Conservation (phyloP, 2,888 invertebrate genomes). For the Aleiodes leptofemur region DNA sequence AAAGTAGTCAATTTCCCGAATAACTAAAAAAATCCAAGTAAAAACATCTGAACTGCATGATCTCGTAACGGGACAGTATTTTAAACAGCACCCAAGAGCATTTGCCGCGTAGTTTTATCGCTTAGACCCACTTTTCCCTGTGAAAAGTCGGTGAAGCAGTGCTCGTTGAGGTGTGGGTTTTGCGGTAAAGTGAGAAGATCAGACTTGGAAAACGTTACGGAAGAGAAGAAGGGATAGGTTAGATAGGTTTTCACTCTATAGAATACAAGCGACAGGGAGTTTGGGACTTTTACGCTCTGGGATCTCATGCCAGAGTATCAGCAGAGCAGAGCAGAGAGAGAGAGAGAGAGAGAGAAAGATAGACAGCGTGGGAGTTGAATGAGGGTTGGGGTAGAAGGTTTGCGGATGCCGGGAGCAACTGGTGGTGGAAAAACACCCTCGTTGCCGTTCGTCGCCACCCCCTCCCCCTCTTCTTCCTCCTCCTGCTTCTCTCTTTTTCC, state of each 20-base stretch:
- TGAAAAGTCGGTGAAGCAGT: slow-evolving; percentile 37
- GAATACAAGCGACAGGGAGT: slow-evolving; percentile 40
- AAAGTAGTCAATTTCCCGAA: background rate
- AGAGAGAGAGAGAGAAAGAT: slow-evolving; percentile 19
- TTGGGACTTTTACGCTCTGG: slow-evolving; percentile 66
- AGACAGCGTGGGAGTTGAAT: slow-evolving; percentile 29
- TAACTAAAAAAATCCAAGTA: background rate
- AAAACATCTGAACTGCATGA: slow-evolving; percentile 3
- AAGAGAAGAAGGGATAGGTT: slow-evolving; percentile 12
- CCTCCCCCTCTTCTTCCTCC: slow-evolving; percentile 50
- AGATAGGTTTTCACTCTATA: slow-evolving; percentile 20
- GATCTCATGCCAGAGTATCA: slow-evolving; percentile 54
- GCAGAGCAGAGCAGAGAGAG: slow-evolving; percentile 26
- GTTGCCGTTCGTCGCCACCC: slow-evolving; percentile 69
- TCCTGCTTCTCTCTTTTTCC: slow-evolving; percentile 42
- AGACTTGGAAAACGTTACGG: slow-evolving; percentile 33
- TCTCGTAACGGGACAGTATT: slow-evolving; percentile 31
- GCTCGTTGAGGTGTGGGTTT: slow-evolving; percentile 45
- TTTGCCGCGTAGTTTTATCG: slow-evolving; percentile 11
- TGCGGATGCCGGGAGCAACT: slow-evolving; percentile 72
- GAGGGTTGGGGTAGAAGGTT: slow-evolving; percentile 61
- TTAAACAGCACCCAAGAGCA: slow-evolving; percentile 15
- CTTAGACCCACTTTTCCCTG: slow-evolving; percentile 25
- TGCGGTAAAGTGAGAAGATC: slow-evolving; percentile 45
- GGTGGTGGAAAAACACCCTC: slow-evolving; percentile 76